These are phyloP conservation scores for Eurosta solidaginis DNA, from an alignment of 1,140 invertebrate species.

Conservation along the genomic window DNA sequence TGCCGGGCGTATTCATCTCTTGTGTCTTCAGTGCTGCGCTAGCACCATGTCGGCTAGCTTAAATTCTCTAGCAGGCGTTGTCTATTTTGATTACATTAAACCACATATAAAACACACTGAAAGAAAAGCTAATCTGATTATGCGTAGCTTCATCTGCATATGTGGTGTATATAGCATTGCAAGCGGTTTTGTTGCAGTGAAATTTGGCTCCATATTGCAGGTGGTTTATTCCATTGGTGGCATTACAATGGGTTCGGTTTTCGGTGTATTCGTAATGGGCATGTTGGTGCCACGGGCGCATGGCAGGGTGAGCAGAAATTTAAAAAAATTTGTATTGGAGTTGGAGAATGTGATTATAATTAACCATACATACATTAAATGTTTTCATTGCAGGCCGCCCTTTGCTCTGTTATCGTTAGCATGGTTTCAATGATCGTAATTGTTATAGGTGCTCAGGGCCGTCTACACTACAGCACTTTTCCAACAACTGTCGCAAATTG, in stretches of 20 bases:
- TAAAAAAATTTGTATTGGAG: not conserved
- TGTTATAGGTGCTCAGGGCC: slow-evolving; percentile 71
- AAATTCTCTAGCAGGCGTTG: slow-evolving; percentile 76
- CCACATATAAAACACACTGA: slow-evolving; percentile 60
- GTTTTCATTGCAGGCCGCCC: slow-evolving; percentile 59
- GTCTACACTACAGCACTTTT: slow-evolving; percentile 54
- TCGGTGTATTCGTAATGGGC: slow-evolving; percentile 74
- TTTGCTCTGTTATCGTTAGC: slow-evolving; percentile 68
- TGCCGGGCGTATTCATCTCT: slow-evolving; percentile 72
- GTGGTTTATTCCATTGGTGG: slow-evolving; percentile 65
- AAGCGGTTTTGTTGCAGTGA: slow-evolving; percentile 68
- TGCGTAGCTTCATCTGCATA: slow-evolving; percentile 67
- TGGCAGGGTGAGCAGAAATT: slow-evolving; percentile 62
- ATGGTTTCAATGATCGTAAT: slow-evolving; percentile 74
- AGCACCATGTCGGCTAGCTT: slow-evolving; percentile 76
- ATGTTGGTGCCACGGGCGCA: slow-evolving; percentile 74
- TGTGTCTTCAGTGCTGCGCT: slow-evolving; percentile 73
- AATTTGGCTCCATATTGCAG: slow-evolving; percentile 67
- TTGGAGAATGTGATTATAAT: slow-evolving; percentile 60
- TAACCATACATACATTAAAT: slow-evolving; percentile 42
- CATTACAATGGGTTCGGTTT: slow-evolving; percentile 69
- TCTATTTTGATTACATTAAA: slow-evolving; percentile 74
- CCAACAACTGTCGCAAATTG: slow-evolving; percentile 67
- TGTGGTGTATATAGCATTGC: slow-evolving; percentile 65
- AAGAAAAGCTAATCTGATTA: slow-evolving; percentile 65